Percentiles rank a stretch among this genome's conserved stretches.
Conservation (phyloP, 2,888 invertebrate species). For the Junonia oenone region DNA sequence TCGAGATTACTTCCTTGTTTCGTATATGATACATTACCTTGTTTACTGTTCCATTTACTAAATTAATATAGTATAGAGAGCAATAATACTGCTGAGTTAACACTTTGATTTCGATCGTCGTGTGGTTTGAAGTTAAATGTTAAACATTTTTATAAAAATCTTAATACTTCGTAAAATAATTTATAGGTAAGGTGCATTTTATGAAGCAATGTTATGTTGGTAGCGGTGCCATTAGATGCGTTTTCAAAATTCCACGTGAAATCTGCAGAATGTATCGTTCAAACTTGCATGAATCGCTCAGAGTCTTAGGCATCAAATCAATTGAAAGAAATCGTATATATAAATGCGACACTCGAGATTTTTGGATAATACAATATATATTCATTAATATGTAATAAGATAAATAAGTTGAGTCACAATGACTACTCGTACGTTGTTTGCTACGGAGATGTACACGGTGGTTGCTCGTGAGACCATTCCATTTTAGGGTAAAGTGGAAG, state of each 20-base stretch:
- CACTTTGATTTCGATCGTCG: constrained; percentile 41
- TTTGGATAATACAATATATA: constrained; percentile 11
- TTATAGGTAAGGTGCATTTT: constrained; percentile 29
- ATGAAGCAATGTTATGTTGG: constrained; percentile 37
- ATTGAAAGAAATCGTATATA: constrained; percentile 1
- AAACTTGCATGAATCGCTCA: constrained; percentile 11
- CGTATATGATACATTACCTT: constrained; percentile 33
- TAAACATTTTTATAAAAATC: constrained; percentile 25
- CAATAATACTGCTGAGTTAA: constrained; percentile 53
- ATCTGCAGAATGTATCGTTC: background rate
- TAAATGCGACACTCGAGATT: constrained; percentile 17
- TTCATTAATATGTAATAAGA: constrained; percentile 2
- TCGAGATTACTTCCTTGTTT: constrained; percentile 54
- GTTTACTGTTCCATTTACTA: constrained; percentile 39
- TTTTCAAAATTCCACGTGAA: constrained; percentile 18
- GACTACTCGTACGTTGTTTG: constrained; percentile 13
- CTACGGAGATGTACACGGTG: constrained; percentile 38
- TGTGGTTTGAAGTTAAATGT: constrained; percentile 41
- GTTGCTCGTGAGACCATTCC: constrained; percentile 76
- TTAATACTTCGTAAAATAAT: constrained; percentile 21
- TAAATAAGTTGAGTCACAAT: constrained; percentile 17
- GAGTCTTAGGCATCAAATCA: constrained; percentile 6
- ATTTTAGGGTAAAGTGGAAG: constrained; percentile 70
- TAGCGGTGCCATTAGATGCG: constrained; percentile 59
- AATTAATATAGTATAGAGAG: constrained; percentile 46